phyloP scores from a whole-genome alignment of 2,113 vertebrate species.

The Sardina pilchardus region DNA sequence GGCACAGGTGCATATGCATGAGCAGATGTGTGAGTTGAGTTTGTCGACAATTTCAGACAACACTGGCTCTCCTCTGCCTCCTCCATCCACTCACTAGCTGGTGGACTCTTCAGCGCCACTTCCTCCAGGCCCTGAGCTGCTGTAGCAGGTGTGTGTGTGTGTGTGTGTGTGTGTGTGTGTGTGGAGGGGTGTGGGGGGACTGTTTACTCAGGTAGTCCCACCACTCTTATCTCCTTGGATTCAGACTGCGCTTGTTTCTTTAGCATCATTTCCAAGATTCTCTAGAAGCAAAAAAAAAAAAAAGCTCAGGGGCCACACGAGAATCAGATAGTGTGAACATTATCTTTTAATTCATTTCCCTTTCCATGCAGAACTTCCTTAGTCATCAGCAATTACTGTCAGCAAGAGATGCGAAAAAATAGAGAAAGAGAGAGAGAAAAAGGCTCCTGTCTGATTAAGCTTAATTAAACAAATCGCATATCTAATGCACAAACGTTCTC shows the following conservation, averaged over 20 bases:
- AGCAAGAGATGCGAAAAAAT: slow-evolving; percentile 39
- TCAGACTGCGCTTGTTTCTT: slow-evolving; percentile 40
- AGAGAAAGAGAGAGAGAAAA: not conserved
- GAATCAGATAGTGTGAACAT: slow-evolving; percentile 33
- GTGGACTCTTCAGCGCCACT: slow-evolving; percentile 6
- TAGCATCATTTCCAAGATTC: slow-evolving; percentile 39
- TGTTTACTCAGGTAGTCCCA: slow-evolving; percentile 46
- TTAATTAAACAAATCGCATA: slow-evolving; percentile 46
- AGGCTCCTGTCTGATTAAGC: slow-evolving; percentile 31
- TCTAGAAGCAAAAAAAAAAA: slow-evolving; percentile 23
- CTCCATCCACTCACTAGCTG: not conserved
- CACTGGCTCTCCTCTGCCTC: not conserved
- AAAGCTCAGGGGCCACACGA: not conserved
- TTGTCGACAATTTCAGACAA: slow-evolving; percentile 6
- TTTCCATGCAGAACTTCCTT: slow-evolving; percentile 29
- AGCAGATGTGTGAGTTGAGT: slow-evolving; percentile 5
- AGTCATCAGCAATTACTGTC: slow-evolving; percentile 46
- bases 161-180: not conserved
- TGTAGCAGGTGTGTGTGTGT: not conserved
- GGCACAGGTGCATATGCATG: slow-evolving; percentile 5
- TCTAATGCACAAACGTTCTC: slow-evolving; percentile 35
- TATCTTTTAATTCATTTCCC: slow-evolving; percentile 45
- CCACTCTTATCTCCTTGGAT: slow-evolving; percentile 39
- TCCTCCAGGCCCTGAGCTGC: not conserved
- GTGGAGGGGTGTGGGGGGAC: not conserved